Evolutionary conservation across 1,140 invertebrate species (phyloP), one percentile per base, ranked within the genome.

Genomic region (Pseudachorutes palmiensis): DNA sequence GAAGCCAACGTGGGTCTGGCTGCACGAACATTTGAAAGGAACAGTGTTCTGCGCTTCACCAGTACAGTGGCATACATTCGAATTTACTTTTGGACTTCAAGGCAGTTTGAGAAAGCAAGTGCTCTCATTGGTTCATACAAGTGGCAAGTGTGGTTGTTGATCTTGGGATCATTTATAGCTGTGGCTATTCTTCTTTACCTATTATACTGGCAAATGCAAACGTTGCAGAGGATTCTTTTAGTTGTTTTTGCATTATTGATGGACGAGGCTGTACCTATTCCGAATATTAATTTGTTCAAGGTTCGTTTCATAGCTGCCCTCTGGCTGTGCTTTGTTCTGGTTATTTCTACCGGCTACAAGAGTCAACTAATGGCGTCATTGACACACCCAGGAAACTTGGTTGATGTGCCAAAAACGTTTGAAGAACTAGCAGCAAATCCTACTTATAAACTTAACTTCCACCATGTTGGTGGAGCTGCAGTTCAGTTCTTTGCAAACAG

Each of bases 321-420:
- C 5, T 55, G 51, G 51, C 24, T 55, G 51, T 3, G 3, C 24
- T 55, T 55, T 22, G 51, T 55, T 5, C 12, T 55, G 9, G 24
- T 55, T 16, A 55, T 55, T 26, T 12, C 51, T 14, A 24, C 51
- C 5, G 51, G 51, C 9, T 55, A 55, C 24, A 55, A 55, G 24
- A 55, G 51, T 55, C 51, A 55, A 22, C 24, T 55, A 24, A 55
- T 55, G 24, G 51, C 51, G 9, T 55, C 51, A 55, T 22, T 55
- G 5, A 55, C 51, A 26, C 51, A 55, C 12, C 51, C 51, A 16
- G 51, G 51, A 55, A 24, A 5, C 9, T 5, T 19, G 24, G 51
- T 5, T 14, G 12, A 55, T 3, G 3, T 24, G 12, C 51, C 51
- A 55, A 55, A 24, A 22, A 55, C 12, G 12, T 55, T 55, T 24